Evolutionary conservation across 2,113 vertebrate species (phyloP).

Genomic region (Heterochromis multidens): DNA sequence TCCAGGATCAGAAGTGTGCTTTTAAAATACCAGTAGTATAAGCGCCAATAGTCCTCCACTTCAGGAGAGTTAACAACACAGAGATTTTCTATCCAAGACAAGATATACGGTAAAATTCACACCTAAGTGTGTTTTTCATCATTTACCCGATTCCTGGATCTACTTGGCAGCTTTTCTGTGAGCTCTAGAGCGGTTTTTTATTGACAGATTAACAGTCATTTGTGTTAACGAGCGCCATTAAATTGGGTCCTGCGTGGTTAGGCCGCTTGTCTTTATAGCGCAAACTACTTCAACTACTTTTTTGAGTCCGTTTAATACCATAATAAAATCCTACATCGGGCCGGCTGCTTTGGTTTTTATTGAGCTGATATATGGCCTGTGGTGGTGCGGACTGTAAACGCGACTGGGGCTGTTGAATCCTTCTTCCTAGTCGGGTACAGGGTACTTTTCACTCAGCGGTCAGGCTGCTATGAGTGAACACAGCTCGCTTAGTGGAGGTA

Average conservation of each 20-base stretch:
- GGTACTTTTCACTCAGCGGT: conserved; percentile 37
- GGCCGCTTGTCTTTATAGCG: conserved; percentile 70
- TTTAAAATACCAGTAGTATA: conserved; percentile 26
- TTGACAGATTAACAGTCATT: conserved; percentile 72
- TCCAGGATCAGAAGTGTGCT: background rate
- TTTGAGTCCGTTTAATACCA: conserved; percentile 75
- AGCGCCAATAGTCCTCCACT: background rate
- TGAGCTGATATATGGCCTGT: conserved; percentile 82
- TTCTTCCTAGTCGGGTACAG: conserved; percentile 18
- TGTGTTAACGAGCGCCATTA: conserved; percentile 75
- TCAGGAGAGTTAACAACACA: background rate
- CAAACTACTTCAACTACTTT: conserved; percentile 76
- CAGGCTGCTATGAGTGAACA: conserved; percentile 30
- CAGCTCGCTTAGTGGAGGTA: background rate
- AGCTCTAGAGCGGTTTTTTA: conserved; percentile 54
- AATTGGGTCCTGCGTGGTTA: conserved; percentile 52
- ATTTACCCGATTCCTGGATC: conserved; percentile 14
- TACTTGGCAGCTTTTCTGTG: background rate
- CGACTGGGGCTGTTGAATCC: conserved; percentile 33
- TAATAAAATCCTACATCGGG: conserved; percentile 81
- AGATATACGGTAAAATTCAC: conserved; percentile 10
- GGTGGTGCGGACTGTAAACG: conserved; percentile 68
- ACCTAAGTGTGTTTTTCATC: conserved; percentile 31
- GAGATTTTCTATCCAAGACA: background rate
- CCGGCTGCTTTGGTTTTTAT: conserved; percentile 81